phyloP scores from a whole-genome alignment of 1,140 invertebrate genomes.

The Zaprionus tsacasi region DNA sequence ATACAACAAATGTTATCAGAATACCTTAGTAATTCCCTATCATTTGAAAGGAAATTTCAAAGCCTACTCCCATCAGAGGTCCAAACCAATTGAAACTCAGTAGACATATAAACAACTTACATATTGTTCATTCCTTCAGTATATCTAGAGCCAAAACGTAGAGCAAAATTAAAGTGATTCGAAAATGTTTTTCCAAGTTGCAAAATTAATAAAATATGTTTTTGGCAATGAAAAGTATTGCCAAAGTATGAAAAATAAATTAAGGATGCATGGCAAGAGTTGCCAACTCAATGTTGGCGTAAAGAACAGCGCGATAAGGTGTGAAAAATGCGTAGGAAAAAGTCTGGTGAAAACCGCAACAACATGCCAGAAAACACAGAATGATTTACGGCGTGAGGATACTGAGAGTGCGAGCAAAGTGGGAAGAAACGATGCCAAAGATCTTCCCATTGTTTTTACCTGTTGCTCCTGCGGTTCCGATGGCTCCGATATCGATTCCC shows the following conservation, averaged over 20 bases:
- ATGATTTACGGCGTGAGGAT: conserved; percentile 31
- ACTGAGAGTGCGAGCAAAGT: not conserved
- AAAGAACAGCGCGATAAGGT: not conserved
- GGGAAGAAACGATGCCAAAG: not conserved
- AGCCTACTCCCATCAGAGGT: too few relatives aligned
- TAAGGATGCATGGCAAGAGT: conserved; percentile 44
- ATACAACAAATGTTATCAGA: too few relatives aligned
- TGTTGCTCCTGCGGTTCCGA: conserved; percentile 35
- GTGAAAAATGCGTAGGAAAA: not conserved
- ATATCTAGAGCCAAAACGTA: too few relatives aligned
- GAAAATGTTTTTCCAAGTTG: not conserved
- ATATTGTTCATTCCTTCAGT: too few relatives aligned
- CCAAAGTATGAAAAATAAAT: not conserved
- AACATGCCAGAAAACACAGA: not conserved
- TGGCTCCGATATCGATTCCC: conserved; percentile 1
- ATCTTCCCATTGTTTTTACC: conserved; percentile 36
- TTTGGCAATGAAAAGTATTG: not conserved
- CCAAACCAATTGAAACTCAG: too few relatives aligned
- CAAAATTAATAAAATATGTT: not conserved
- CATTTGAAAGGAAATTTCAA: too few relatives aligned
- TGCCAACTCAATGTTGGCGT: conserved; percentile 3
- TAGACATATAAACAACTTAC: too few relatives aligned
- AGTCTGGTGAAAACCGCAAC: not conserved
- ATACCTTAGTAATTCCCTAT: too few relatives aligned
- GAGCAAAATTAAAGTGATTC: too few relatives aligned